Percentiles rank a stretch among this genome's conserved stretches.
phyloP scores from a whole-genome alignment of 2,888 invertebrate genomes.

The Drosophila gaucha region DNA sequence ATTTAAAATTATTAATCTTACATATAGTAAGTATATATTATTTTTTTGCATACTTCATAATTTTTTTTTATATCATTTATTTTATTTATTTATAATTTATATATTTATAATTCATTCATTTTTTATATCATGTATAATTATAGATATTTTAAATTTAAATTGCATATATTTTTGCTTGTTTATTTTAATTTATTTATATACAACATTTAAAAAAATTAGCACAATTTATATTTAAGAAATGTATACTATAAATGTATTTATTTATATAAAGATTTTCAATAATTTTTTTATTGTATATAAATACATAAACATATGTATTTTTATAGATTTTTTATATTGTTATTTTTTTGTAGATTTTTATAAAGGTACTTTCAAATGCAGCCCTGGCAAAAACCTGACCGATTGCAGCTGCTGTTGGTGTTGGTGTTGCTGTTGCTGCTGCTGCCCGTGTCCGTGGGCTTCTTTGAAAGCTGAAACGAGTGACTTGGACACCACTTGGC shows the following conservation, averaged over 20 bases:
- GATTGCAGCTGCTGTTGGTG: slow-evolving; percentile 63
- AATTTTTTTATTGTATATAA: too few relatives aligned
- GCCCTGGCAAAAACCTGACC: slow-evolving; percentile 48
- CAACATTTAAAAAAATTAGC: too few relatives aligned
- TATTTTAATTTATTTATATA: not conserved
- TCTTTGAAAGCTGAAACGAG: slow-evolving; percentile 61
- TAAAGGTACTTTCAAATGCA: slow-evolving; percentile 3
- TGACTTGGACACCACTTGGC: slow-evolving; percentile 70
- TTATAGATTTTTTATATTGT: too few relatives aligned
- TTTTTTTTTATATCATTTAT: not conserved
- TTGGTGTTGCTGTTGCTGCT: slow-evolving; percentile 16
- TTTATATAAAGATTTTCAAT: too few relatives aligned
- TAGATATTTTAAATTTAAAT: too few relatives aligned
- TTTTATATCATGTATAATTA: not conserved
- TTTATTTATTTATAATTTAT: not conserved
- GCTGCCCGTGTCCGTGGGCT: slow-evolving; percentile 30
- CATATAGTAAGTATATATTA: not conserved
- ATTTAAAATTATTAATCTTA: too few relatives aligned
- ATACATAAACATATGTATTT: too few relatives aligned
- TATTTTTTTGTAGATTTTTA: too few relatives aligned
- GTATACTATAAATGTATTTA: too few relatives aligned
- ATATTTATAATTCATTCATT: not conserved
- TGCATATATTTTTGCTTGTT: not conserved
- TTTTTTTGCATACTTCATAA: not conserved
- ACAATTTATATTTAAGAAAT: too few relatives aligned